Percentiles rank a stretch among this genome's conserved stretches.
Conservation (phyloP, 2,113 vertebrate species). For the Ceuthmochares aereus region DNA sequence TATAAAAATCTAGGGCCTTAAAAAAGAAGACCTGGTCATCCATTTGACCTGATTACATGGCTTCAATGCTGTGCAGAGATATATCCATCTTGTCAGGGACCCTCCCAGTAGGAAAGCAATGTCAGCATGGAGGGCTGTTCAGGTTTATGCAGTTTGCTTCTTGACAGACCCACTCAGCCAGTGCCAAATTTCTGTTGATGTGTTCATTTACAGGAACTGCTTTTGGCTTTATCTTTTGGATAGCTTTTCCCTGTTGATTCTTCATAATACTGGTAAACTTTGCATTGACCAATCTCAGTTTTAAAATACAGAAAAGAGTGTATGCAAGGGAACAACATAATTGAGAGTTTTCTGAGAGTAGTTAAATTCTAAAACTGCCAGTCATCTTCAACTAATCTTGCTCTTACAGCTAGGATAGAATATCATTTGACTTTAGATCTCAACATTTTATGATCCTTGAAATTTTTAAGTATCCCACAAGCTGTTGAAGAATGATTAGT, state of each 20-base stretch:
- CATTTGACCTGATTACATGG: not conserved
- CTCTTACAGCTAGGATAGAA: not conserved
- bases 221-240: not conserved
- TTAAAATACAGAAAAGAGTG: not conserved
- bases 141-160: not conserved
- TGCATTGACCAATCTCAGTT: not conserved
- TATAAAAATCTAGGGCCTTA: not conserved
- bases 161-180: not conserved
- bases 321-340: not conserved
- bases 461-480: not conserved
- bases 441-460: not conserved
- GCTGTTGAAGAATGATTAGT: not conserved
- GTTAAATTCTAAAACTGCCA: not conserved
- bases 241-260: not conserved
- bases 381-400: not conserved
- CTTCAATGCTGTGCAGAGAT: not conserved
- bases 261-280: not conserved
- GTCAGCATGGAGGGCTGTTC: not conserved
- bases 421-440: not conserved
- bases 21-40: not conserved
- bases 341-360: not conserved
- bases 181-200: not conserved
- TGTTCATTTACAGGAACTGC: not conserved
- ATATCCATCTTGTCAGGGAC: not conserved
- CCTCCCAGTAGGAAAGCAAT: not conserved